These are phyloP conservation scores for Acanthoscelides obtectus DNA, from an alignment of 2,888 invertebrate genomes.

Conservation along the genomic window DNA sequence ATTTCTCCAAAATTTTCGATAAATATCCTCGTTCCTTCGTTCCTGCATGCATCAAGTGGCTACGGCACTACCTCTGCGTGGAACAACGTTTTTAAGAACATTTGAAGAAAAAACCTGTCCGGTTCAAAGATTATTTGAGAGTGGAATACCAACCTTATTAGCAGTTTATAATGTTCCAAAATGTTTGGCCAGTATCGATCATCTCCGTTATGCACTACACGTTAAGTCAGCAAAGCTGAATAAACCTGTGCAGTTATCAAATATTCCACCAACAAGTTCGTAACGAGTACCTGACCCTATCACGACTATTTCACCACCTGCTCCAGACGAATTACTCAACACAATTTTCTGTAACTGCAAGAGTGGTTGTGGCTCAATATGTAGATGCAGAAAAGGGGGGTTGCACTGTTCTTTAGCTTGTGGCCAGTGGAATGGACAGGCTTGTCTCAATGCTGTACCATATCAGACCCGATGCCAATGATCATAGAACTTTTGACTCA, in stretches of 20 bases:
- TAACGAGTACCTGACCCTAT: conserved; percentile 35
- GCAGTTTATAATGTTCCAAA: conserved; percentile 32
- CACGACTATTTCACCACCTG: conserved; percentile 31
- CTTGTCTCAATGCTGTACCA: conserved; percentile 22
- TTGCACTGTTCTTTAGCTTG: conserved; percentile 31
- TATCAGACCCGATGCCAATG: conserved; percentile 8
- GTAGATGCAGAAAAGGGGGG: conserved; percentile 30
- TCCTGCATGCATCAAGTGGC: conserved; percentile 27
- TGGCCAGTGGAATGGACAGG: conserved; percentile 23
- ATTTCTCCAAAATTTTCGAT: conserved; percentile 24
- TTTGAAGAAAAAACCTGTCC: conserved; percentile 38
- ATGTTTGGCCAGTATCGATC: too few species aligned
- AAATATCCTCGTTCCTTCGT: conserved; percentile 13
- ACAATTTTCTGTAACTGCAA: conserved; percentile 31
- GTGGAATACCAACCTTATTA: conserved; percentile 29
- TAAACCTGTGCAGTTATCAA: conserved; percentile 37
- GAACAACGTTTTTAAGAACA: conserved; percentile 27
- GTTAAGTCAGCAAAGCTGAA: conserved; percentile 10
- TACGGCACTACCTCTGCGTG: conserved; percentile 31
- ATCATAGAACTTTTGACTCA: conserved; percentile 11
- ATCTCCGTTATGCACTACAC: too few species aligned
- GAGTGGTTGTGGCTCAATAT: conserved; percentile 29
- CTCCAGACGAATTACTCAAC: conserved; percentile 29
- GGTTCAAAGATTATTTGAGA: conserved; percentile 31
- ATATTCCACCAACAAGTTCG: conserved; percentile 36